These are phyloP conservation scores for Pyrgus malvae DNA, from an alignment of 2,888 invertebrate species.

Conservation along the genomic window DNA sequence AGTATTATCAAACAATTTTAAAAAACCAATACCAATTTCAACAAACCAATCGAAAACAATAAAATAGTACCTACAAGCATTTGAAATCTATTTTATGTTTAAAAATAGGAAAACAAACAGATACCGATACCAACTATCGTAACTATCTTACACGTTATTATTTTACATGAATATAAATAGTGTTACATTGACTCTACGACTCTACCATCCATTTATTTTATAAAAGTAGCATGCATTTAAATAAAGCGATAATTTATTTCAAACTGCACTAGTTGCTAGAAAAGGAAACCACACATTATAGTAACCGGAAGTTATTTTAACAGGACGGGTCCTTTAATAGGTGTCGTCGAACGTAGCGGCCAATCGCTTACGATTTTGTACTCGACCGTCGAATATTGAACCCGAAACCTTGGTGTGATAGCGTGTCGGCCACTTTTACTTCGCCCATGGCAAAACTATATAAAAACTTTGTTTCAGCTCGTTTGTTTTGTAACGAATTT, in stretches of 20 bases:
- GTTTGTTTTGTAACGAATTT: slow-evolving; percentile 14
- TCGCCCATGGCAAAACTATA: slow-evolving; percentile 5
- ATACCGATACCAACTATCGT: too few species aligned
- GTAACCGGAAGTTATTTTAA: slow-evolving; percentile 27
- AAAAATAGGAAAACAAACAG: too few species aligned
- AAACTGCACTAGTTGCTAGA: slow-evolving; percentile 13
- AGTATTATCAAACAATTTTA: too few species aligned
- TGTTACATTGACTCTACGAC: too few species aligned
- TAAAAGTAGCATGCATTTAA: slow-evolving; percentile 3
- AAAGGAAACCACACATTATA: slow-evolving; percentile 22
- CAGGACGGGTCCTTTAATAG: slow-evolving; percentile 26
- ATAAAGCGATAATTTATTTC: slow-evolving; percentile 22
- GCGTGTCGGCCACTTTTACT: slow-evolving; percentile 13
- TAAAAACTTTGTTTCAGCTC: slow-evolving; percentile 6
- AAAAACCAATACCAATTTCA: too few species aligned
- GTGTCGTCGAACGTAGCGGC: slow-evolving; percentile 11
- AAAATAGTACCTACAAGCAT: too few species aligned
- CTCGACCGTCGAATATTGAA: slow-evolving; percentile 10
- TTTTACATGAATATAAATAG: too few species aligned
- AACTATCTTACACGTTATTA: too few species aligned
- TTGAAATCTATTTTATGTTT: too few species aligned
- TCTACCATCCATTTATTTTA: not conserved
- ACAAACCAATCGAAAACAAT: too few species aligned
- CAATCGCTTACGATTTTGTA: slow-evolving; percentile 1
- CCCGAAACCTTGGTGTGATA: slow-evolving; percentile 21